Evolutionary conservation across 2,888 invertebrate genomes (phyloP), one percentile per base, ranked within the genome.

Genomic region (Hoplodrina blanda): DNA sequence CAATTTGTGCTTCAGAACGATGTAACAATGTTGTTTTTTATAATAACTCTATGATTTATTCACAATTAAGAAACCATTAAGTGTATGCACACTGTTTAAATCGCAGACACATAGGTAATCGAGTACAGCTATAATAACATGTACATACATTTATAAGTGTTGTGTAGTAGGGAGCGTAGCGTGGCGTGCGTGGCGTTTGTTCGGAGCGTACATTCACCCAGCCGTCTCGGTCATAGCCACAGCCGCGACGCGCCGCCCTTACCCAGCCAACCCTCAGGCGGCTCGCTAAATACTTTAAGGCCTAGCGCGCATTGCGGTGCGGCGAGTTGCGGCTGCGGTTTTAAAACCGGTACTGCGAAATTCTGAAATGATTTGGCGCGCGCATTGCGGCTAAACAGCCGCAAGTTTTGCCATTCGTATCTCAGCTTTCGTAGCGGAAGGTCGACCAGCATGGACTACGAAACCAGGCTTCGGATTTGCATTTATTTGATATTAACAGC

Each of bases 281-380:
- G 84, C 82, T 83, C 88, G 85, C 87, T 90, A 90, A 87, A 90
- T 89, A 89, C 83, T 85, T 87, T 83, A n/a, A n/a, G n/a, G n/a
- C n/a, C n/a, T n/a, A n/a, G n/a, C n/a, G n/a, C n/a, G n/a, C n/a
- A n/a, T n/a, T n/a, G n/a, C n/a, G n/a, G n/a, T n/a, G n/a, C n/a
- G n/a, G n/a, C n/a, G n/a, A n/a, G n/a, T n/a, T n/a, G n/a, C n/a
- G n/a, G n/a, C n/a, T n/a, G n/a, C n/a, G n/a, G n/a, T n/a, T n/a
- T n/a, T n/a, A n/a, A n/a, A n/a, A n/a, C n/a, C n/a, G n/a, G n/a
- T n/a, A n/a, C n/a, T n/a, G n/a, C n/a, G n/a, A n/a, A n/a, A n/a
- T n/a, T n/a, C n/a, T n/a, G n/a, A n/a, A n/a, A n/a, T n/a, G n/a
- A n/a, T n/a, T n/a, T n/a, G n/a, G n/a, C n/a, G n/a, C n/a, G n/a